Evolutionary conservation across 2,113 vertebrate species (phyloP).

Genomic region (Stictonetta naevosa): DNA sequence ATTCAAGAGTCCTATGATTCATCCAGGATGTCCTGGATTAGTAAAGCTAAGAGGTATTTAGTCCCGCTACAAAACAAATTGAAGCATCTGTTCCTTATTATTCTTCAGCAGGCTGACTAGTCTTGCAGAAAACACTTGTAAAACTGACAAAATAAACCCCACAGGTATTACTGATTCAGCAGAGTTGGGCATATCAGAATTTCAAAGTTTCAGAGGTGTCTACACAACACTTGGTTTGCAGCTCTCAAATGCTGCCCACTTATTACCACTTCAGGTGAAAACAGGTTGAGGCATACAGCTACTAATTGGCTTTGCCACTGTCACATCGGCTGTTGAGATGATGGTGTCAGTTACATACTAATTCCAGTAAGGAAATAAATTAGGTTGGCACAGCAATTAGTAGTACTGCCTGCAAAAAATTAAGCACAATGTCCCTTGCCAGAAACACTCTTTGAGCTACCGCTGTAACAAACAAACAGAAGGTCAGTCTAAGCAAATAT

Average conservation of each 20-base stretch:
- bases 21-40: slow-evolving; percentile 62
- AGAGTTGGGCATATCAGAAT: neutral
- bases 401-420: neutral
- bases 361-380: neutral
- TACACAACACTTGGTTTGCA: neutral
- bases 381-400: neutral
- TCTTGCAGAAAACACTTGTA: slow-evolving; percentile 46
- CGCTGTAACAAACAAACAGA: neutral
- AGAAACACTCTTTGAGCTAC: neutral
- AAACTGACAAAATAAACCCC: slow-evolving; percentile 23
- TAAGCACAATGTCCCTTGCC: neutral
- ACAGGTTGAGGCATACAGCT: neutral
- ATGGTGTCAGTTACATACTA: neutral
- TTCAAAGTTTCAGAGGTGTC: neutral
- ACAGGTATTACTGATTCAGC: slow-evolving; percentile 17
- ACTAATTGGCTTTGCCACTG: neutral
- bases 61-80: slow-evolving; percentile 32
- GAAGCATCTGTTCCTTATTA: slow-evolving; percentile 68
- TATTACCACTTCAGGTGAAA: neutral
- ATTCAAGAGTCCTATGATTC: slow-evolving; percentile 52
- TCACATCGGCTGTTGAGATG: neutral
- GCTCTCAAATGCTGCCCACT: neutral
- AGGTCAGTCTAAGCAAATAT: neutral
- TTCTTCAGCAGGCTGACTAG: slow-evolving; percentile 53
- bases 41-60: slow-evolving; percentile 40